Base-by-base conservation (phyloP, 2,113 vertebrate species). In the Apteryx mantelli region DNA sequence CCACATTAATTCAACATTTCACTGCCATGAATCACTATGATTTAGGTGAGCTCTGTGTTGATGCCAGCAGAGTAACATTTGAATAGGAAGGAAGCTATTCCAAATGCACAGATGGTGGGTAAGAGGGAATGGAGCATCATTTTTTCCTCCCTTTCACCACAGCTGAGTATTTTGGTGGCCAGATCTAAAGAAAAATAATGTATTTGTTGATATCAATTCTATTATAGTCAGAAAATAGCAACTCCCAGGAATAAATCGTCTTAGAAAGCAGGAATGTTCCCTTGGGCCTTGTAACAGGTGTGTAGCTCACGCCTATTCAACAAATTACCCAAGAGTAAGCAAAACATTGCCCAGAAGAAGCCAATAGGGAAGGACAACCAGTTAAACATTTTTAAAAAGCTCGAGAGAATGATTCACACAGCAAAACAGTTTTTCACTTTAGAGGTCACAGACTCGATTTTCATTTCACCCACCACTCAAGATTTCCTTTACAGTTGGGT, bases 11-110 rank as follows among this genome's bases (percentile, higher is more conserved):
- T 93, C 24, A 76, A 30, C 15, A 21, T 60, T 75, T 88, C 58
- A 40, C 4, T 17, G 88, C 42, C 70, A 2, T 7, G 1, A 15
- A 40, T 30, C 52, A 6, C 24, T 50, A 32, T 0, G 4, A 55
- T 86, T 80, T 82, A 70, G 34, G 4, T 24, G 30, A 38, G 3
- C 19, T 69, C 7, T 42, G 20, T 63, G 10, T 44, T 78, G 28
- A 75, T 73, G 9, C 22, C 32, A 82, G 28, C 4, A 46, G 46
- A 66, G 5, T 9, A 66, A 5, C 14, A 66, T 8, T 83, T 66
- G 13, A 32, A 36, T 34, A 34, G 9, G 0, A 2, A 89, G 26
- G 15, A 20, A 70, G 15, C 13, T 36, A n/a, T 68, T 63, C 11
- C 26, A 66, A 9, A 40, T 40, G 5, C 2, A 2, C 5, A 1